phyloP scores from a whole-genome alignment of 2,888 invertebrate genomes.

The Tolmerus cingulatus region DNA sequence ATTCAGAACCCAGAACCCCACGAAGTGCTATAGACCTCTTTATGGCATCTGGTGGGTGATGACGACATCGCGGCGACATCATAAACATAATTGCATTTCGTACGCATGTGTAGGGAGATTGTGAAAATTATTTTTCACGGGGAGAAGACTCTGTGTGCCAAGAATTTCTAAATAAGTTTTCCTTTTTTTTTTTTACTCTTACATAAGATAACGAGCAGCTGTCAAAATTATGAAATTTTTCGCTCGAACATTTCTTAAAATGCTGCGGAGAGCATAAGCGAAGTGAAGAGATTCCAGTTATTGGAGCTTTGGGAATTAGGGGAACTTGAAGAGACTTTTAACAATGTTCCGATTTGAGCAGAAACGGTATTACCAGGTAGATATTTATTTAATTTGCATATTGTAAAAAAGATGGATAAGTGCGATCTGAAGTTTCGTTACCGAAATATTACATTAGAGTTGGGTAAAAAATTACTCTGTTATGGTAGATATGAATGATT shows the following conservation, averaged over 20 bases:
- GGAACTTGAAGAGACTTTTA: neutral
- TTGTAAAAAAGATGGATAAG: too few species aligned
- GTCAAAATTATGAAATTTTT: slow-evolving; percentile 31
- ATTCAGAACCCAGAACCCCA: neutral
- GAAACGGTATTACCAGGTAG: neutral
- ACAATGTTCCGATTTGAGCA: neutral
- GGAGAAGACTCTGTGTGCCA: slow-evolving; percentile 18
- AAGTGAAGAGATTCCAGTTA: neutral
- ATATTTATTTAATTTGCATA: too few species aligned
- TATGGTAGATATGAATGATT: too few species aligned
- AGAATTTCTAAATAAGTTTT: slow-evolving; percentile 32
- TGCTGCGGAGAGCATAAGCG: neutral
- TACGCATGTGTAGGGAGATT: neutral
- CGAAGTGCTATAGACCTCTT: neutral
- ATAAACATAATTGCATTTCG: slow-evolving; percentile 7
- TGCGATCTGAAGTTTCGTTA: too few species aligned
- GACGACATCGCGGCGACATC: slow-evolving; percentile 28
- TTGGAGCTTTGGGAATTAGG: neutral
- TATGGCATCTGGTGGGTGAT: neutral
- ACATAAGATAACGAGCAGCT: slow-evolving; percentile 4
- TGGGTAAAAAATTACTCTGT: too few species aligned
- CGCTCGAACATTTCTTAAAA: slow-evolving; percentile 6
- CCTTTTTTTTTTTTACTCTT: neutral
- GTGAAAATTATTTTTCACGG: slow-evolving; percentile 4
- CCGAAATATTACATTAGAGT: too few species aligned